Evolutionary conservation across 2,113 vertebrate species (phyloP), one percentile per base, ranked within the genome.

Genomic region (Neolamprologus toae): DNA sequence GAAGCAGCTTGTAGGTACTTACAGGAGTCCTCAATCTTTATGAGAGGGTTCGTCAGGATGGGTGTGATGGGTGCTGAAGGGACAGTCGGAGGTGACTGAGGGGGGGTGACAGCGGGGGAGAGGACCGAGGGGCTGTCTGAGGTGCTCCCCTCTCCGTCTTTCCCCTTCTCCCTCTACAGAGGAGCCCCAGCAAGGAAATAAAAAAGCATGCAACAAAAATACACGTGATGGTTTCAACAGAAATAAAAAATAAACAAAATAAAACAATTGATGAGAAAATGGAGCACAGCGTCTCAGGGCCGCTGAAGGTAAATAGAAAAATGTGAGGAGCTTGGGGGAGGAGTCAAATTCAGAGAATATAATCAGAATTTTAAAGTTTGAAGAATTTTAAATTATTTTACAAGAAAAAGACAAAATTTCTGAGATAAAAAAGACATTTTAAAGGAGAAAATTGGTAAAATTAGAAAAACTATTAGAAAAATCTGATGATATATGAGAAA

Each of bases 131-230:
- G 93, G 90, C 89, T 94, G 92, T 86, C 92, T 79, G 94, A 93
- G 85, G 85, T 33, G 31, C 88, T 19, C 82, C 83, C 96, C 94
- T 95, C 96, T 82, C 95, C 96, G 84, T 97, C 97, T 93, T 97
- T 97, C 93, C 96, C 97, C 95, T 97, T 97, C 95, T 97, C 97
- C 97, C 95, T 97, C 98, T 98, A 96, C 42, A 93, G 95, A 93
- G 92, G 95, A 92, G 92, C 90, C 97, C 96, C 95, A 54, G 86
- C 86, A 87, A 91, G 90, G 92, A 31, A 82, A 89, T 80, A 90
- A 80, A 11, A 94, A 90, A 66, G 86, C 89, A 91, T 91, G 94
- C 96, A 96, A 94, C 92, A 89, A 93, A 93, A 96, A 92, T 31
- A 94, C 89, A 94, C 3, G 80, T 86, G 92, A 93, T 89, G 93